Conservation (phyloP, 2,888 invertebrate species). For the Dermolepida albohirtum region DNA sequence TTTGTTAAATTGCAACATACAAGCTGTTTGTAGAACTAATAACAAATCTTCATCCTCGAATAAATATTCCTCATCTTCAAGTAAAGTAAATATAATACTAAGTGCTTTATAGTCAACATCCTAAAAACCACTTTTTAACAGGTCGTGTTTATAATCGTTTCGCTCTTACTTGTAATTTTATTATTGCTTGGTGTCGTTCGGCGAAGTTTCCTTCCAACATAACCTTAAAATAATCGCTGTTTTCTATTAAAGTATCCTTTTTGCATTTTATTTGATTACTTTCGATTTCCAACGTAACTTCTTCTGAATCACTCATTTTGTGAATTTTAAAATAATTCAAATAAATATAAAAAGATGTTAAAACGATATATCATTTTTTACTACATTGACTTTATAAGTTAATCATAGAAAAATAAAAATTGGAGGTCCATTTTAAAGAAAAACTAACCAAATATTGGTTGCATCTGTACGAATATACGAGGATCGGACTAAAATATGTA, state of each 20-base stretch:
- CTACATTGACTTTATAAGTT: too few species aligned
- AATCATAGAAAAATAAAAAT: too few species aligned
- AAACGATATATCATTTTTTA: too few species aligned
- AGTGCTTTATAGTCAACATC: constrained; percentile 62
- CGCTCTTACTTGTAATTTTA: constrained; percentile 61
- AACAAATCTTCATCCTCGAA: constrained; percentile 57
- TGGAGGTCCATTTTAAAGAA: too few species aligned
- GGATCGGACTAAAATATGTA: too few species aligned
- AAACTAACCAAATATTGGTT: too few species aligned
- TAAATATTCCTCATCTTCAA: constrained; percentile 53
- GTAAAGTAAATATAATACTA: constrained; percentile 58
- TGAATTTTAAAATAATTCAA: too few species aligned
- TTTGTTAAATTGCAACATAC: constrained; percentile 63
- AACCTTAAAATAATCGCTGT: constrained; percentile 66
- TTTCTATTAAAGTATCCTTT: constrained; percentile 56
- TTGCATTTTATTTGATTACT: constrained; percentile 53
- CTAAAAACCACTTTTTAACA: constrained; percentile 54
- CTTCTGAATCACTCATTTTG: constrained; percentile 40
- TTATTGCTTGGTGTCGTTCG: constrained; percentile 58
- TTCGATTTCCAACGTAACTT: constrained; percentile 54
- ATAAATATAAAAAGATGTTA: too few species aligned
- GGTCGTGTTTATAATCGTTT: neutral
- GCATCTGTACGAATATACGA: too few species aligned
- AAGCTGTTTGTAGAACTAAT: constrained; percentile 60
- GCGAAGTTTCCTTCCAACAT: constrained; percentile 65